Evolutionary conservation across 2,113 vertebrate species (phyloP).

Genomic region (Pantherophis guttatus): DNA sequence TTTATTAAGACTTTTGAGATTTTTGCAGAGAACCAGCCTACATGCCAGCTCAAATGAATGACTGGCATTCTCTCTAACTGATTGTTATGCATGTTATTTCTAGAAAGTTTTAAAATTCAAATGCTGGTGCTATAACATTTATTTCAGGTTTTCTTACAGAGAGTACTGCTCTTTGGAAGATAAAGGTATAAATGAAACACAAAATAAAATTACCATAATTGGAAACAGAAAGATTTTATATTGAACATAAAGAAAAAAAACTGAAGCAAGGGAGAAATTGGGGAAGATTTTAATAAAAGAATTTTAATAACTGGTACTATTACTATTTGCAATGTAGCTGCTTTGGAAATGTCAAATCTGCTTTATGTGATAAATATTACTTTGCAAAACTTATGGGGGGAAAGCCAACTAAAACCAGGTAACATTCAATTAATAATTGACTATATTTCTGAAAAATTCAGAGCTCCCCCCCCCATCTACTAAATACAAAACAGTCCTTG

Average conservation of each 20-base stretch:
- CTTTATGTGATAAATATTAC: constrained; percentile 70
- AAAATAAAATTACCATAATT: constrained; percentile 55
- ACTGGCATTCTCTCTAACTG: neutral
- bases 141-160: constrained; percentile 17
- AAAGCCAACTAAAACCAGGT: constrained; percentile 22
- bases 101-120: constrained; percentile 1
- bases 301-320: constrained; percentile 71
- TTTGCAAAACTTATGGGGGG: constrained; percentile 65
- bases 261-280: constrained; percentile 49
- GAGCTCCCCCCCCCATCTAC: constrained; percentile 19
- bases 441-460: constrained; percentile 64
- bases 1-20: neutral
- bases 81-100: neutral
- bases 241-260: constrained; percentile 58
- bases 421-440: constrained; percentile 69
- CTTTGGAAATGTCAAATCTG: constrained; percentile 66
- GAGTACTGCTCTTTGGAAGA: constrained; percentile 43
- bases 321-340: constrained; percentile 67
- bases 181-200: constrained; percentile 13
- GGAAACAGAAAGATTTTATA: constrained; percentile 53
- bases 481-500: constrained; percentile 59
- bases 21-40: neutral
- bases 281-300: constrained; percentile 59
- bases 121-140: constrained; percentile 30
- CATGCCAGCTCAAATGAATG: neutral